These are phyloP conservation scores for Drosophila trichaetosa DNA, from an alignment of 2,888 invertebrate genomes.

Conservation along the genomic window DNA sequence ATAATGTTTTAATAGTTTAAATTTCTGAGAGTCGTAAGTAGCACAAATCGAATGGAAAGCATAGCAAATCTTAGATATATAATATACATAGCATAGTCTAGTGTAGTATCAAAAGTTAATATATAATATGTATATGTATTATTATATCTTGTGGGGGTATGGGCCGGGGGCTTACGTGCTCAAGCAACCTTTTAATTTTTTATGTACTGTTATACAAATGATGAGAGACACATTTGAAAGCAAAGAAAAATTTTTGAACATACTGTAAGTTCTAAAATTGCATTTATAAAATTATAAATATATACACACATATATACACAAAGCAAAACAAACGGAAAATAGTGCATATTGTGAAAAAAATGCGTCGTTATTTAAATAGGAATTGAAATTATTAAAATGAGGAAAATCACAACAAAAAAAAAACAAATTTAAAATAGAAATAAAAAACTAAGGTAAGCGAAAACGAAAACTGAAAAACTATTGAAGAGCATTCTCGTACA, in stretches of 20 bases:
- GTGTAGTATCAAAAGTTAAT: conserved; percentile 65
- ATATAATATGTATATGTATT: conserved; percentile 26
- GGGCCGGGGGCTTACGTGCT: conserved; percentile 52
- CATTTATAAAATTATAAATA: conserved; percentile 71
- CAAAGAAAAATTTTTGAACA: conserved; percentile 72
- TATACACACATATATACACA: conserved; percentile 56
- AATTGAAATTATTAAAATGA: conserved; percentile 71
- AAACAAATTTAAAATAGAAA: neutral
- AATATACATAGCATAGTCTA: conserved; percentile 61
- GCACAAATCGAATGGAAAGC: conserved; percentile 65
- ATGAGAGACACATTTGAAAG: conserved; percentile 32
- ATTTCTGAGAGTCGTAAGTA: conserved; percentile 71
- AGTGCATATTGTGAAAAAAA: conserved; percentile 46
- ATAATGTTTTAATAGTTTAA: conserved; percentile 71
- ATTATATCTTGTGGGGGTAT: conserved; percentile 9
- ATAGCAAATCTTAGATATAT: conserved; percentile 73
- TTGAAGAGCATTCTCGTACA: conserved; percentile 40
- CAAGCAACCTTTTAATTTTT: conserved; percentile 74
- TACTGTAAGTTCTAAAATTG: conserved; percentile 81
- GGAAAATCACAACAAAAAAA: conserved; percentile 13
- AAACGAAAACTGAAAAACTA: conserved; percentile 50
- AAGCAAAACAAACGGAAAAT: conserved; percentile 28
- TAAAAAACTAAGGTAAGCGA: conserved; percentile 3
- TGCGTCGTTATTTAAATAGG: conserved; percentile 73
- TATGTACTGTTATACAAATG: conserved; percentile 67